Base-by-base conservation (phyloP, 1,140 invertebrate species). In the Stratiolaelaps scimitus region DNA sequence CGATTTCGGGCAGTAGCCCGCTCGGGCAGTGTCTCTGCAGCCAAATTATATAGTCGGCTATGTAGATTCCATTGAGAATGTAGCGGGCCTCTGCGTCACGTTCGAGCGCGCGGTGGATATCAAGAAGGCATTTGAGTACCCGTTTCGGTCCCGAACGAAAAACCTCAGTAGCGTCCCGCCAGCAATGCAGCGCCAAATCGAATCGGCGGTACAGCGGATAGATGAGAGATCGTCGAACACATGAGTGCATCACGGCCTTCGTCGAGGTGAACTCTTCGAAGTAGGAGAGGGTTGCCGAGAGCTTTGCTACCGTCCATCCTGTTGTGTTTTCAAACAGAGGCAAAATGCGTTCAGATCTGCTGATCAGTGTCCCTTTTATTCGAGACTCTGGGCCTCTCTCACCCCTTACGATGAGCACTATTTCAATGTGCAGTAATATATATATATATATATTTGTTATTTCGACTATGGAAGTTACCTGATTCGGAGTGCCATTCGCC, bases 301-400 rank as follows among this genome's bases (percentile, higher is more conserved):
- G 53, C 53, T 60, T 60, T n/a, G 53, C 53, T 6, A 60, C 23
- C 26, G 53, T 60, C 53, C 53, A 60, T 1, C 53, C 53, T 60
- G 23, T 34, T 17, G 26, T 28, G 15, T 7, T 6, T 28, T 28
- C 15, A 20, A 6, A 28, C 15, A n/a, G 26, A 48, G 15, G 7
- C 47, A 23, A 20, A 28, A n/a, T n/a, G n/a, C n/a, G n/a, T n/a
- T n/a, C n/a, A n/a, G n/a, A n/a, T n/a, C n/a, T n/a, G n/a, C n/a
- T n/a, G n/a, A n/a, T n/a, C n/a, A n/a, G n/a, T n/a, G n/a, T n/a
- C n/a, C n/a, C n/a, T n/a, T n/a, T n/a, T n/a, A n/a, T n/a, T n/a
- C n/a, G n/a, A n/a, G n/a, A n/a, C n/a, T n/a, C n/a, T n/a, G n/a
- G n/a, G n/a, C n/a, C n/a, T 28, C 47, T 40, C 34, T 40, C 34